Base-by-base conservation (phyloP, 2,797 vertebrate species). In the Sylvia borin region DNA sequence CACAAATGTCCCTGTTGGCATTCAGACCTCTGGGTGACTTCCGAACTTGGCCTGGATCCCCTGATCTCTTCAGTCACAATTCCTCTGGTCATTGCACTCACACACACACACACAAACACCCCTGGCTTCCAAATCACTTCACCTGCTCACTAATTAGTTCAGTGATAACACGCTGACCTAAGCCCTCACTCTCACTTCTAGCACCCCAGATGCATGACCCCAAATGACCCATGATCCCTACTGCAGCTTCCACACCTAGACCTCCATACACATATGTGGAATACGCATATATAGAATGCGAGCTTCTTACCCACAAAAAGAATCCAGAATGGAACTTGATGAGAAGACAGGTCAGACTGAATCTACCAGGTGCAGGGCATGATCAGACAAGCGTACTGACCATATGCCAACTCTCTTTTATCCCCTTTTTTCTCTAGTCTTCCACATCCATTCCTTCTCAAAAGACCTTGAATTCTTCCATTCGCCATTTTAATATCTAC, bases 51-150 rank as follows among this genome's bases (percentile, higher is more conserved):
- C 32, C 32, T 73, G 79, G 26, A 42, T 68, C 13, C 22, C 36
- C 26, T 24, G 11, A 48, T 31, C 20, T n/a, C 66, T 60, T 38
- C 61, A 51, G 22, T 3, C 34, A 29, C 29, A 55, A 15, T 13
- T 42, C 17, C 45, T 67, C 40, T 43, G 27, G 15, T 19, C n/a
- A 13, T 25, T 0, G 0, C 22, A 27, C 24, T 15, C 43, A 26
- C 47, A 38, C 27, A 24, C 16, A 48, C 22, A 11, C 15, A 32
- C 7, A 42, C 7, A 20, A 6, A 19, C 19, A n/a, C 7, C 9
- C 4, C 19, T 43, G 25, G 21, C 16, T 85, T 32, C 27, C 62
- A 62, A 45, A 82, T 9, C 25, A 26, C 53, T n/a, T 67, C 31
- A 76, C 47, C 71, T 24, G 40, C 53, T 62, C 32, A n/a, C 16